Base-by-base conservation (phyloP, 2,888 invertebrate species). In the Rhodophaea formosa region DNA sequence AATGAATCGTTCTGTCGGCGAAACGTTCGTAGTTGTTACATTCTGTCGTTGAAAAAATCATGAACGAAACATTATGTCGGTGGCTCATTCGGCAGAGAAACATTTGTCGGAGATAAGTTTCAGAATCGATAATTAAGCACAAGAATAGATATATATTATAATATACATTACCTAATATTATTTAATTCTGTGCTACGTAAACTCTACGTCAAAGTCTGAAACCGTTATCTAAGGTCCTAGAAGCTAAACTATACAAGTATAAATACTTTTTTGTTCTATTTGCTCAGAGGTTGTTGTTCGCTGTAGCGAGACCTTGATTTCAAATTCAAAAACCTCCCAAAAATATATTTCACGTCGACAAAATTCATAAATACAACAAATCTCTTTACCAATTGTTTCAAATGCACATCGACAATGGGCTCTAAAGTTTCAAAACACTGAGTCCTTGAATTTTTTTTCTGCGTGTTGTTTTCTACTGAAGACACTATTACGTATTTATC, bases 401-500 rank as follows among this genome's bases (percentile, higher is more conserved):
- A 49, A 49, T 49, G 47, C 47, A 49, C 47, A 49, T 49, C 8
- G 15, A 2, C 30, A 49, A 30, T 49, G 47, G 29, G 15, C 30
- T 32, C 7, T 51, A 12, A 30, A 17, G 30, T 51, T 51, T 51
- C 51, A 51, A 51, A 51, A 51, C 51, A 51, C 10, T 35, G 51
- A 51, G 35, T 51, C 51, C 51, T 51, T 51, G 51, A 51, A 30
- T 49, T 51, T 56, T 49, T 39, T 52, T 52, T 49, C 47, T 43
- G 53, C 5, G 14, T 47, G 46, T 47, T 47, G 49, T 58, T 64
- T 60, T 59, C 44, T 54, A 58, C 53, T 58, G 59, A 60, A 64
- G 57, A 55, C 54, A 57, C 61, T 53, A 56, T 47, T 60, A 62
- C 29, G 47, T 47, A 10, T 29, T 59, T 62, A 66, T 59, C 56